Evolutionary conservation across 1,140 invertebrate genomes (phyloP).

Genomic region (Drosophila kikkawai): DNA sequence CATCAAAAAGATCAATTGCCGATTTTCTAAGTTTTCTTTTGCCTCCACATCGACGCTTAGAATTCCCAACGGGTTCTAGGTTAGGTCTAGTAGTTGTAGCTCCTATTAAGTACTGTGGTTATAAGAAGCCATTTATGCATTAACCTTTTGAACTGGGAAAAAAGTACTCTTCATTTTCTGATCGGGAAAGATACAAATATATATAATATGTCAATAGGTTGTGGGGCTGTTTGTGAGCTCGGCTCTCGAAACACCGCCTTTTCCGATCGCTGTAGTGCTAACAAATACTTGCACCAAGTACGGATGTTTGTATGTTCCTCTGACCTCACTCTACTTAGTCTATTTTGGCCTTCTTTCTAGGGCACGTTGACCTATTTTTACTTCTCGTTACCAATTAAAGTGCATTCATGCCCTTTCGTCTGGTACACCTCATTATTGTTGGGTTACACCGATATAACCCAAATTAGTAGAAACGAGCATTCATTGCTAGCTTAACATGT

Average conservation of each 20-base stretch:
- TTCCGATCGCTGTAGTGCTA: neutral
- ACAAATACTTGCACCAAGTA: neutral
- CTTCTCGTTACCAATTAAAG: conserved; percentile 11
- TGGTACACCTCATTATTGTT: conserved; percentile 6
- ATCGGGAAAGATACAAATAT: no score
- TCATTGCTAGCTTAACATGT: neutral
- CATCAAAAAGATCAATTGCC: no score
- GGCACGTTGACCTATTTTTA: conserved; percentile 2
- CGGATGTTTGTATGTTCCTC: neutral
- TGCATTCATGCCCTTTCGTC: neutral
- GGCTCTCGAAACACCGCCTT: neutral
- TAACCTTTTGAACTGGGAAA: no score
- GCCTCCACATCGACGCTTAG: no score
- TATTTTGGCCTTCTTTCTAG: neutral
- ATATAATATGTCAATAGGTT: no score
- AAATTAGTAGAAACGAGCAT: conserved; percentile 28
- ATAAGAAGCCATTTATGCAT: no score
- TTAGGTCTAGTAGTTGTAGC: no score
- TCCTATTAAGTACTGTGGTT: no score
- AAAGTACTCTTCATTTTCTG: no score
- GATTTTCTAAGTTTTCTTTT: no score
- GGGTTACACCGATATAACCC: conserved; percentile 46
- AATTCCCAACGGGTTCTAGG: no score
- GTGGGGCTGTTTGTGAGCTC: neutral
- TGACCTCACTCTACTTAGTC: neutral